phyloP scores from a whole-genome alignment of 2,113 vertebrate species.

The Oncorhynchus mykiss region DNA sequence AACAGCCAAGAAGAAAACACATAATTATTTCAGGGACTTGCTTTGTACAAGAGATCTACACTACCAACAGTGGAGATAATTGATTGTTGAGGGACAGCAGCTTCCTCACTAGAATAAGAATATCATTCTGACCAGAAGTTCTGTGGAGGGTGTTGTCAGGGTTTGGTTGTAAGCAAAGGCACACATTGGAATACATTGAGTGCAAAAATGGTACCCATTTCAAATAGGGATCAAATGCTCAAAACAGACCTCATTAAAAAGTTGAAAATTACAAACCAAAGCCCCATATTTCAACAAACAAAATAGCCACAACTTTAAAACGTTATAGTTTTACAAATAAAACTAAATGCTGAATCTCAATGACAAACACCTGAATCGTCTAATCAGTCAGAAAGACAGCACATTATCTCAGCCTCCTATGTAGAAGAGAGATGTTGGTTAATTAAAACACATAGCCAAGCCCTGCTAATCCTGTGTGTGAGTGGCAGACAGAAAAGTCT shows the following conservation, averaged over 20 bases:
- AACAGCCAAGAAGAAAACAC: too few species aligned
- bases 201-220: too few species aligned
- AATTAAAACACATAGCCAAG: constrained; percentile 53
- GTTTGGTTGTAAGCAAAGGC: too few species aligned
- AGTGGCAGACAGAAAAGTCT: constrained; percentile 59
- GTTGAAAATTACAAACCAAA: too few species aligned
- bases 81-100: background rate
- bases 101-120: background rate
- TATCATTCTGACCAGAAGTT: too few species aligned
- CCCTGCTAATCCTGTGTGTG: constrained; percentile 59
- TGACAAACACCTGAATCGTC: constrained; percentile 60
- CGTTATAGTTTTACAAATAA: constrained; percentile 42
- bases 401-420: constrained; percentile 56
- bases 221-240: too few species aligned
- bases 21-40: background rate
- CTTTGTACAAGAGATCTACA: background rate
- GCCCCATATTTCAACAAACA: background rate
- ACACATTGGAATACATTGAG: too few species aligned
- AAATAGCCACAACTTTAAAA: background rate
- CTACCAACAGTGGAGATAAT: background rate
- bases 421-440: constrained; percentile 61
- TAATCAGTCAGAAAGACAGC: constrained; percentile 47
- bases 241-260: too few species aligned
- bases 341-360: constrained; percentile 33
- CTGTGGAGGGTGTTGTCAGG: too few species aligned